Base-by-base conservation (phyloP, 2,888 invertebrate species). In the Lepeophtheirus nordmannii region DNA sequence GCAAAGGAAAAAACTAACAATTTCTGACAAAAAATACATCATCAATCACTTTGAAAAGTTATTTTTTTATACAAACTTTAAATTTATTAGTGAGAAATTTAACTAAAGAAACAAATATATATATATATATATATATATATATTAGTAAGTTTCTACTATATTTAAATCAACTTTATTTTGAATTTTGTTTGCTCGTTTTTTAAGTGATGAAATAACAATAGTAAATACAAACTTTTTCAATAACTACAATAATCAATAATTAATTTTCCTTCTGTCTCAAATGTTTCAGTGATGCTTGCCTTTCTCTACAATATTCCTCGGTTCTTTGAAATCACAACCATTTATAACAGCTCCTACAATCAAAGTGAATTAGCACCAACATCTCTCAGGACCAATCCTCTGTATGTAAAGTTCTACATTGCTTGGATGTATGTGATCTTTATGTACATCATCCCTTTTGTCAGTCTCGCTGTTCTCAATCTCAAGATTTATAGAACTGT, bases 341-440 rank as follows among this genome's bases (percentile, higher is more conserved):
- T 40, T 1, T 10, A 62, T 9, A 41, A 62, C 39, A 20, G 9
- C 17, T 12, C 39, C 41, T 20, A 40, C 10, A 62, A 41, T 62
- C 62, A 40, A 39, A 62, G 1, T 68, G 70, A 11, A 69, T 68
- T 72, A 11, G 78, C 78, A 14, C 83, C 86, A 12, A 83, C 89
- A 65, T 75, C 78, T 20, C 75, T 87, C 70, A 82, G 90, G 69
- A 80, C 81, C 68, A 83, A 88, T 74, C 78, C 80, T 30, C 76
- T 82, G 0, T 94, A 93, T 78, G 83, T 87, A 68, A 82, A 83
- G 56, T 81, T 93, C 57, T 97, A 96, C 78, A 88, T 92, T 69
- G 86, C 91, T 74, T 93, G 93, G 87, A 81, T 92, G 78, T 94
- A 96, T 77, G 82, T 96, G 72, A 81, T 94, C 69, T 86, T 94